A percentile compares a stretch with the other conserved stretches of the same genome.
Evolutionary conservation across 2,113 vertebrate genomes (phyloP).

Genomic region (Coregonus clupeaformis): DNA sequence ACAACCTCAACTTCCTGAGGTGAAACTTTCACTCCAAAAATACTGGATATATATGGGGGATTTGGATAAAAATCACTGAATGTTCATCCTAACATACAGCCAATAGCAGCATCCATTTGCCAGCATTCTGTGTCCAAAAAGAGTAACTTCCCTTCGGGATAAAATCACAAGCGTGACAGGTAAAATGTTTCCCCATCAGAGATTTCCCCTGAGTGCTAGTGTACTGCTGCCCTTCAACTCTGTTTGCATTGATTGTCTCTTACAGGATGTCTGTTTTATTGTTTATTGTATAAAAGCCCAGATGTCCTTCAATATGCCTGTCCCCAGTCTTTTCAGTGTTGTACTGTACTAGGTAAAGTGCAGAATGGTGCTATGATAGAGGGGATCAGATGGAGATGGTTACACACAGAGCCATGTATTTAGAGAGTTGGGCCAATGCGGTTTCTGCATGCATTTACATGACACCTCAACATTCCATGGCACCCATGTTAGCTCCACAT

Average conservation of each 20-base stretch:
- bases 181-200: conserved; percentile 20
- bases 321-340: conserved; percentile 15
- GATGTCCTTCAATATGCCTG: conserved; percentile 37
- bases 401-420: conserved; percentile 6
- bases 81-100: conserved; percentile 3
- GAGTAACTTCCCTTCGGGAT: conserved; percentile 25
- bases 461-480: too few species aligned
- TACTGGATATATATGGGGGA: conserved; percentile 27
- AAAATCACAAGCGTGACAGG: conserved; percentile 45
- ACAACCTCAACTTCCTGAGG: conserved; percentile 36
- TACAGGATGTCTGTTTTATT: conserved; percentile 15
- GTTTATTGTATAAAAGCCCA: conserved; percentile 20
- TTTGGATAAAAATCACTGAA: conserved; percentile 7
- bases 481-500: too few species aligned
- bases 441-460: too few species aligned
- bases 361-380: not conserved
- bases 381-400: not conserved
- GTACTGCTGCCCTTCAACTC: conserved; percentile 26
- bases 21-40: conserved; percentile 13
- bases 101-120: conserved; percentile 37
- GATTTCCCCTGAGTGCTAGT: conserved; percentile 37
- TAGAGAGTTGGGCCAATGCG: too few species aligned
- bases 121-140: conserved; percentile 23
- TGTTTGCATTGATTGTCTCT: conserved; percentile 58
- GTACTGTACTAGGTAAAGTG: not conserved